Percentiles rank a stretch among this genome's conserved stretches.
These are phyloP conservation scores for Mareca penelope DNA, from an alignment of 2,797 vertebrate species.

Conservation along the genomic window DNA sequence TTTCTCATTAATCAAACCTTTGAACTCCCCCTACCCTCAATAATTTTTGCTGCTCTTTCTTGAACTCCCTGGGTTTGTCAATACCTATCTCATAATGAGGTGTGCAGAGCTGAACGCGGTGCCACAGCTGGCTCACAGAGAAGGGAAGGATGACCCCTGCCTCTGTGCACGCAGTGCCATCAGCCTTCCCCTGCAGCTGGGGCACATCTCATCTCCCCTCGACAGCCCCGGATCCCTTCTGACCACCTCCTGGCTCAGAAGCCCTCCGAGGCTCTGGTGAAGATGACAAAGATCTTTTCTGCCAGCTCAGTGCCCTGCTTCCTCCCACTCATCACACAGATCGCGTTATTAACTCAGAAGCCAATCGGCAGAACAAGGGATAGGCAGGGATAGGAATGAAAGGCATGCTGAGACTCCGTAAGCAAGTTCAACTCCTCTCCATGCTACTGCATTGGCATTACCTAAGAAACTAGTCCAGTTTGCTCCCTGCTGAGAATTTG, in stretches of 20 bases:
- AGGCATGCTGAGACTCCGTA: background rate
- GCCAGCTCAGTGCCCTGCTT: slow-evolving; percentile 12
- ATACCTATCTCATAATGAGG: background rate
- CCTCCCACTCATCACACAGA: background rate
- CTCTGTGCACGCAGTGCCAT: background rate
- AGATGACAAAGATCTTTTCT: slow-evolving; percentile 34
- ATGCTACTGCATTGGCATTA: background rate
- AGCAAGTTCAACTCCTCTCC: slow-evolving; percentile 20
- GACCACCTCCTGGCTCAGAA: background rate
- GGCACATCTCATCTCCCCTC: background rate
- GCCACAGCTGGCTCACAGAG: background rate
- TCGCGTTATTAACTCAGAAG: slow-evolving; percentile 9
- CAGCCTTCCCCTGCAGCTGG: background rate
- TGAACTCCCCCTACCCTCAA: background rate
- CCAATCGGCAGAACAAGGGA: background rate
- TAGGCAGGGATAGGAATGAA: background rate
- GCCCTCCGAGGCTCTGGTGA: background rate
- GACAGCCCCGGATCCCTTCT: background rate
- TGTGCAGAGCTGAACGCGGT: background rate
- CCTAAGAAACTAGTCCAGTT: slow-evolving; percentile 23
- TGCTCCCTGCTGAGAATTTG: slow-evolving; percentile 31
- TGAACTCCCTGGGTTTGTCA: background rate
- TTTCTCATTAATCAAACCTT: slow-evolving; percentile 23
- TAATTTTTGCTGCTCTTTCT: background rate
- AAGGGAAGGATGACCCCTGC: background rate